phyloP scores from a whole-genome alignment of 2,888 invertebrate species.

The Leuctra nigra region DNA sequence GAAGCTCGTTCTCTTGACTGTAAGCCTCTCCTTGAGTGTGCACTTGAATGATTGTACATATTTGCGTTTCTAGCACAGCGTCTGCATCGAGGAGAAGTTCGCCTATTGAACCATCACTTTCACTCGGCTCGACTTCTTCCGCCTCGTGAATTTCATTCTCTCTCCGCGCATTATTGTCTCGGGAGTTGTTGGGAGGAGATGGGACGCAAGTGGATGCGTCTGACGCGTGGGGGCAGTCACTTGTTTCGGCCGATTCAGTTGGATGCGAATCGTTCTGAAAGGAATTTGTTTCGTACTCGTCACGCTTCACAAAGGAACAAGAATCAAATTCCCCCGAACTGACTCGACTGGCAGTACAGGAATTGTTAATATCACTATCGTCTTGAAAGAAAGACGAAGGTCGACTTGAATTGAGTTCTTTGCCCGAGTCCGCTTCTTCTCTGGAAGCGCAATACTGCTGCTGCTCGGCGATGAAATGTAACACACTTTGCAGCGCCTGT shows the following conservation, averaged over 20 bases:
- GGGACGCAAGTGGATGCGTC: background rate
- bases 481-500: constrained; percentile 62
- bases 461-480: constrained; percentile 69
- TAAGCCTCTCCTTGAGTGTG: background rate
- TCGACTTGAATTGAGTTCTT: constrained; percentile 2
- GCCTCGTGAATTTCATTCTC: background rate
- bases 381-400: constrained; percentile 7
- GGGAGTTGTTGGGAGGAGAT: background rate
- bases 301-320: background rate
- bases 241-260: background rate
- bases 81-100: background rate
- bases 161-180: background rate
- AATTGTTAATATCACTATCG: background rate
- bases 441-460: constrained; percentile 60
- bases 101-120: background rate
- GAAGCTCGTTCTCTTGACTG: constrained; percentile 22
- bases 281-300: background rate
- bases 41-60: constrained; percentile 3
- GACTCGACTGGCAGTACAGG: background rate
- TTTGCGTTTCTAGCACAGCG: background rate
- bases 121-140: background rate
- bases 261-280: background rate
- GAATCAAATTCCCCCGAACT: background rate
- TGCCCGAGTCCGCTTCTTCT: constrained; percentile 46
- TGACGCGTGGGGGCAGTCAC: background rate